Percentiles rank a stretch among this genome's conserved stretches.
Evolutionary conservation across 2,113 vertebrate species (phyloP).

Genomic region (Actenoides hombroni): DNA sequence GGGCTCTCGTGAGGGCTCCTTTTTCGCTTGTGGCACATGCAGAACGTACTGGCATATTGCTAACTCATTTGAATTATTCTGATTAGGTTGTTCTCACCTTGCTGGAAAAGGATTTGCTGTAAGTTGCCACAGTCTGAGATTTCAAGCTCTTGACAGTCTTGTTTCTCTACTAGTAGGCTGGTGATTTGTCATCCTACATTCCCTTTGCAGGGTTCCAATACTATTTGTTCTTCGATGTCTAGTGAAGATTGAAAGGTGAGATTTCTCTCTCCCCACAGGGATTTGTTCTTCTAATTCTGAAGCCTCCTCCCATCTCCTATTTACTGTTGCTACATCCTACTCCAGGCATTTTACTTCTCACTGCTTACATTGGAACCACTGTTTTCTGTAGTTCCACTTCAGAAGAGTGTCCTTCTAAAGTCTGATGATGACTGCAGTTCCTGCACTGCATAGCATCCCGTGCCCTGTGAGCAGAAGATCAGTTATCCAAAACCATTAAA

Average conservation of each 20-base stretch:
- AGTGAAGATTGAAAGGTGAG: neutral
- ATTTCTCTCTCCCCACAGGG: neutral
- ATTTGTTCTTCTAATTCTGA: neutral
- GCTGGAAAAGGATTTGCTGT: neutral
- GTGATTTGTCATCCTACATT: neutral
- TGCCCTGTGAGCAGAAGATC: neutral
- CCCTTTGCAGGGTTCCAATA: neutral
- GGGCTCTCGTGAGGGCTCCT: neutral
- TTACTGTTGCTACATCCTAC: neutral
- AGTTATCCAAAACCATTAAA: neutral
- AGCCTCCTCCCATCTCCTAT: neutral
- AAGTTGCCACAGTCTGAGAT: neutral
- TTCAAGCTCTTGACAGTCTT: neutral
- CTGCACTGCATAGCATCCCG: neutral
- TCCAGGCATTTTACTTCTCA: neutral
- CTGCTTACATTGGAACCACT: neutral
- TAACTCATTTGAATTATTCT: neutral
- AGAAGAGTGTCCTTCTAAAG: neutral
- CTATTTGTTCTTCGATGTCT: neutral
- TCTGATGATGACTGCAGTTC: neutral
- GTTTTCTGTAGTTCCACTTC: neutral
- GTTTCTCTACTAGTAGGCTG: neutral
- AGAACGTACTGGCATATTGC: neutral
- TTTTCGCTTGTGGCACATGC: neutral
- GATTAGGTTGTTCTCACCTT: slow-evolving; percentile 4